Base-by-base conservation (phyloP, 2,888 invertebrate genomes). In the Caenorhabditis drosophilae region DNA sequence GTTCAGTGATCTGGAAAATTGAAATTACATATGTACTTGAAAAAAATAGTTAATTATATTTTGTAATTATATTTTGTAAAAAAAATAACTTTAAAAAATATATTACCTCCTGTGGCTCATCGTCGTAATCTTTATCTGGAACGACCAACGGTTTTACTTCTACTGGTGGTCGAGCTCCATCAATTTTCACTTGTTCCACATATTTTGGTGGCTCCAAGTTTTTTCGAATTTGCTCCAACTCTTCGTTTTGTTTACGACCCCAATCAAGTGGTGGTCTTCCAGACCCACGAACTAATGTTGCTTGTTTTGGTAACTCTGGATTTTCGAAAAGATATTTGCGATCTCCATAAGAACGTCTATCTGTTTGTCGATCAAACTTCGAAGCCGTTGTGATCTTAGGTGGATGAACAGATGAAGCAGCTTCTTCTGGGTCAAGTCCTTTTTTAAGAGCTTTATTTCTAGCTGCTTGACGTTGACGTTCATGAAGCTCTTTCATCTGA, bases 331-430 rank as follows among this genome's bases (percentile, higher is more conserved):
- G 52, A 34, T 53, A 48, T 22, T 74, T 67, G 45, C 80, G 76
- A 50, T 83, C 80, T 35, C 68, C 75, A 63, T 79, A 83, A 9
- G 66, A 66, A 55, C 66, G 57, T 59, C 73, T 57, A 62, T 73
- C 96, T 77, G 93, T 92, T 87, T 94, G 92, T 87, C 95, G 89
- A 88, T 96, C 96, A 88, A 94, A 96, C 89, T 96, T 96, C 88
- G 94, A 95, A 86, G 95, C 93, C 85, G 94, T 93, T 51, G 69
- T 69, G 64, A 74, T 61, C 62, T 76, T 76, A 48, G 76, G 76
- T 45, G 79, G 79, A 52, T 79, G 77, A 41, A 69, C 94, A 92
- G 78, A 76, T 56, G 75, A 72, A 42, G 76, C 77, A 48, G 77
- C 81, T 60, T 81, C 80, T 42, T 70, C 76, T 35, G 83, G 75